Percentiles rank a stretch among this genome's conserved stretches.
phyloP scores from a whole-genome alignment of 2,888 invertebrate species.

The Epinotia brunnichana region DNA sequence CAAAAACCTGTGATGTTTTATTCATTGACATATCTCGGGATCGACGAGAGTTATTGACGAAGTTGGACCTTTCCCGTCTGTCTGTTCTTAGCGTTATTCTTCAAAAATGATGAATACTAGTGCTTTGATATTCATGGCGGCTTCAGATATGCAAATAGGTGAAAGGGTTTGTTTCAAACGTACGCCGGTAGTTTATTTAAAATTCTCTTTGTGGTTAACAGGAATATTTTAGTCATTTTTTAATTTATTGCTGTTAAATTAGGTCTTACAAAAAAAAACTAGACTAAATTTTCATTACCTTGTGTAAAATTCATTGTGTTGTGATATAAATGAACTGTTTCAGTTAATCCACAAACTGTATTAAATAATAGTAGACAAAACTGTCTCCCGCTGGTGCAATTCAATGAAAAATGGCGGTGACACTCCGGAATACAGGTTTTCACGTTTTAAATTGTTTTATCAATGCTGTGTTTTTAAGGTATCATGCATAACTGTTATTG shows the following conservation, averaged over 20 bases:
- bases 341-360: background rate
- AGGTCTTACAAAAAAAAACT: background rate
- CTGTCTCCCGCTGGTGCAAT: slow-evolving; percentile 13
- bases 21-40: slow-evolving; percentile 36
- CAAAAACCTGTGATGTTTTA: slow-evolving; percentile 37
- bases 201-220: slow-evolving; percentile 16
- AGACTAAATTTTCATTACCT: background rate
- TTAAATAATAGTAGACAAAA: slow-evolving; percentile 29
- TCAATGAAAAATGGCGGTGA: slow-evolving; percentile 23
- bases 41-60: slow-evolving; percentile 23
- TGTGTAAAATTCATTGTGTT: background rate
- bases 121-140: slow-evolving; percentile 30
- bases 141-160: slow-evolving; percentile 32
- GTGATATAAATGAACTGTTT: background rate
- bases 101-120: slow-evolving; percentile 33
- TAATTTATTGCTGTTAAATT: too few species aligned
- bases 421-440: background rate
- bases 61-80: slow-evolving; percentile 19
- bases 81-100: slow-evolving; percentile 13
- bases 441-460: background rate
- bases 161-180: slow-evolving; percentile 19
- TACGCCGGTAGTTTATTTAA: slow-evolving; percentile 20
- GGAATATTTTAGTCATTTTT: background rate
- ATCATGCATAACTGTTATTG: too few species aligned
- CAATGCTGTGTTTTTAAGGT: background rate